Base-by-base conservation (phyloP, 2,113 vertebrate genomes). In the Rattus rattus region DNA sequence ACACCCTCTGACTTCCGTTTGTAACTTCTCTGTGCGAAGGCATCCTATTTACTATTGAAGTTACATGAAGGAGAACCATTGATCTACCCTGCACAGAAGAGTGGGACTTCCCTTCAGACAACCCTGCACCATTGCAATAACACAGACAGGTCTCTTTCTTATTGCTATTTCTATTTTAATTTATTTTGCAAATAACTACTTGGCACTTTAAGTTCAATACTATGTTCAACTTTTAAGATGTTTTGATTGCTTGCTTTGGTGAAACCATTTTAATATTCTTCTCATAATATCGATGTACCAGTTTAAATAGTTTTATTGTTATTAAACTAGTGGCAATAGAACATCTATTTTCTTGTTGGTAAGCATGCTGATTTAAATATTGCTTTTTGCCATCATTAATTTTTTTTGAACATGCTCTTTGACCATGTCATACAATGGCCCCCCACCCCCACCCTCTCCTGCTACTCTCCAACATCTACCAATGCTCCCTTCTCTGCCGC, bases 1-100 rank as follows among this genome's bases (percentile, higher is more conserved):
- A 88, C 33, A 5, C n/a, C 5, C 7, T 43, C 7, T 14, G 76
- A 86, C 81, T 92, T 43, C 94, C 95, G 43, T 94, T 91, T 85
- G 92, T 98, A 88, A 96, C 96, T 96, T 96, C 89, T 90, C 65
- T 77, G 33, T 92, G 77, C 89, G 92, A 54, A 87, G 67, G 73
- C 91, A 94, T 97, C 83, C 96, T 61, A 59, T 97, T 97, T 96
- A 86, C 91, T 97, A 47, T 88, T 96, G 94, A 95, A 92, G 79
- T 77, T 90, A 26, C 86, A 93, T 97, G 81, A 98, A 97, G 95
- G 95, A 79, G 88, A 92, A 56, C 80, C 84, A 96, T 98, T 95
- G 96, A 97, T 97, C 92, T 96, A 7, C 30, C 19, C 92, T 79
- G 92, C 36, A 90, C 7, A 9, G 59, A 86, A 56, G 88, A 54